Conservation (phyloP, 2,113 vertebrate species). For the Lasiurus cinereus region DNA sequence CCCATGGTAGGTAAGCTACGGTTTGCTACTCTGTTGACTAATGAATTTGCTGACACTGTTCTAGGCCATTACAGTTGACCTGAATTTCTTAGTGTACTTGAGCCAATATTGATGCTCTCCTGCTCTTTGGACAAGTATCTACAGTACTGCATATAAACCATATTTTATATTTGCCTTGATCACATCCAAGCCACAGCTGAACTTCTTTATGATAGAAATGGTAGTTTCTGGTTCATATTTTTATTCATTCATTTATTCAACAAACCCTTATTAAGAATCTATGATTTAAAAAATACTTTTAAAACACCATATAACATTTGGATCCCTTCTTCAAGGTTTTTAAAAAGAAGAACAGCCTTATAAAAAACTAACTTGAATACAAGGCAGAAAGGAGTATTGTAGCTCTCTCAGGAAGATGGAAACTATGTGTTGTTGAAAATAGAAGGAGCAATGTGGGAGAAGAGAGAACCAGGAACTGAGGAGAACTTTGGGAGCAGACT, state of each 20-base stretch:
- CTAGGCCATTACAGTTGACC: not conserved
- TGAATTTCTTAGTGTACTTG: not conserved
- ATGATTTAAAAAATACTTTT: not conserved
- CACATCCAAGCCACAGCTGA: not conserved
- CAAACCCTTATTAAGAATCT: not conserved
- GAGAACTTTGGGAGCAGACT: not conserved
- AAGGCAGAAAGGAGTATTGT: not conserved
- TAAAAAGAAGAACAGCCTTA: not conserved
- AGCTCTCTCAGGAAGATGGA: not conserved
- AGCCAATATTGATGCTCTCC: not conserved
- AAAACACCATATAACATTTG: not conserved
- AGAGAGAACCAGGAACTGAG: not conserved
- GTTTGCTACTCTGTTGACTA: too few species aligned
- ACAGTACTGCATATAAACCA: not conserved
- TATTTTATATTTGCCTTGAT: conserved; percentile 14
- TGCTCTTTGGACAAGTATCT: not conserved
- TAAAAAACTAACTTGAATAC: not conserved
- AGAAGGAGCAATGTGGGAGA: not conserved
- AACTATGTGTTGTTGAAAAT: not conserved
- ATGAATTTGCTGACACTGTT: too few species aligned
- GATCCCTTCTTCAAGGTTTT: not conserved
- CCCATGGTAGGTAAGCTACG: too few species aligned
- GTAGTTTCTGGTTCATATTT: not conserved
- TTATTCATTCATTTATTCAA: not conserved
- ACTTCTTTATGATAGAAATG: not conserved